Evolutionary conservation across 2,888 invertebrate species (phyloP).

Genomic region (Acronicta alni): DNA sequence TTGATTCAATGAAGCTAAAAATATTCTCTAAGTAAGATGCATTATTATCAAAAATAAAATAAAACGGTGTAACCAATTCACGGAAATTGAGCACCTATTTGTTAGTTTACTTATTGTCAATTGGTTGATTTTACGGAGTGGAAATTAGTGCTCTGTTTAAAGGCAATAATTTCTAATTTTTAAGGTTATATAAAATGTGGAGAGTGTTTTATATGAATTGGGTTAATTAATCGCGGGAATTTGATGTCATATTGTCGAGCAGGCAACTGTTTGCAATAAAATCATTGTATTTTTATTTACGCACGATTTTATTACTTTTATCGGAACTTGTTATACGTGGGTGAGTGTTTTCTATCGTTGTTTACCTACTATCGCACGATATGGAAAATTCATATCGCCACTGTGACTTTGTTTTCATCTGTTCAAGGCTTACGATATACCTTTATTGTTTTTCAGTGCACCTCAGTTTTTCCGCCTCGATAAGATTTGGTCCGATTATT

Average conservation of each 20-base stretch:
- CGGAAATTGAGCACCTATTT: background rate
- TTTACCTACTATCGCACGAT: conserved; percentile 33
- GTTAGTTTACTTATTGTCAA: background rate
- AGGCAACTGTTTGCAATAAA: conserved; percentile 22
- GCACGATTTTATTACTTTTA: conserved; percentile 30
- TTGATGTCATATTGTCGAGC: conserved; percentile 30
- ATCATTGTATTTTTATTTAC: conserved; percentile 36
- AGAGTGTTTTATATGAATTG: conserved; percentile 7
- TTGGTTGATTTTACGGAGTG: background rate
- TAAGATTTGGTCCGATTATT: no score
- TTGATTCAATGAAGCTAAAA: conserved; percentile 1
- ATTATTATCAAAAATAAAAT: no score
- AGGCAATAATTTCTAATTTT: no score
- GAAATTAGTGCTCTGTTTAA: conserved; percentile 11
- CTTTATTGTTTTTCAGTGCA: background rate
- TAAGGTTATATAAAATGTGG: conserved; percentile 4
- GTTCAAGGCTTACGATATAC: conserved; percentile 20
- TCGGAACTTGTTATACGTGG: conserved; percentile 39
- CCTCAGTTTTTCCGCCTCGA: background rate
- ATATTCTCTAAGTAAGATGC: background rate
- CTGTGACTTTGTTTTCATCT: conserved; percentile 29
- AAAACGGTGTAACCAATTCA: no score
- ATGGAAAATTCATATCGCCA: conserved; percentile 42
- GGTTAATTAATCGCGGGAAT: conserved; percentile 7
- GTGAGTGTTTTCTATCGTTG: conserved; percentile 40